Percentiles rank a stretch among this genome's conserved stretches.
Evolutionary conservation across 1,140 invertebrate species (phyloP).

Genomic region (Drosophila parabipectinata): DNA sequence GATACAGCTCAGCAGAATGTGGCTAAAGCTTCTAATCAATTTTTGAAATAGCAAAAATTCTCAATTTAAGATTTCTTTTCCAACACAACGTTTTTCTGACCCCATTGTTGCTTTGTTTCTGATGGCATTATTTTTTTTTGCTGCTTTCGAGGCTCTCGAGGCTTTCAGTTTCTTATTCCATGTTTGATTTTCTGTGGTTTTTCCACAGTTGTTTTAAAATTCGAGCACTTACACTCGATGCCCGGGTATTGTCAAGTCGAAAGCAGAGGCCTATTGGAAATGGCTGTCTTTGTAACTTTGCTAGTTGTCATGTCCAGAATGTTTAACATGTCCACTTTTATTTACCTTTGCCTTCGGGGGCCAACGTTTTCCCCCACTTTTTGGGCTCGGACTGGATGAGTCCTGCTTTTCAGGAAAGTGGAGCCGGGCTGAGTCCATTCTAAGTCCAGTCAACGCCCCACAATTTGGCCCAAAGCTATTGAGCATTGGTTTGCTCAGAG

Average conservation of each 20-base stretch:
- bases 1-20: slow-evolving; percentile 50
- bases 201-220: slow-evolving; percentile 58
- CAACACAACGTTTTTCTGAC: slow-evolving; percentile 43
- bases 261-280: slow-evolving; percentile 41
- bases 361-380: neutral
- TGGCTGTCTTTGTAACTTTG: slow-evolving; percentile 64
- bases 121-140: slow-evolving; percentile 7
- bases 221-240: slow-evolving; percentile 61
- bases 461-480: slow-evolving; percentile 14
- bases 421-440: neutral
- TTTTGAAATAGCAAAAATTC: slow-evolving; percentile 66
- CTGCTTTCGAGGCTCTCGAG: neutral
- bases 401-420: slow-evolving; percentile 2
- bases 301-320: slow-evolving; percentile 74
- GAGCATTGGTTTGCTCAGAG: neutral
- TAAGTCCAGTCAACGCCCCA: slow-evolving; percentile 18
- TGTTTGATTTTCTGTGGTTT: slow-evolving; percentile 38
- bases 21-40: slow-evolving; percentile 77
- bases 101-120: slow-evolving; percentile 30
- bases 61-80: slow-evolving; percentile 56
- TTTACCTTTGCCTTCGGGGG: slow-evolving; percentile 58
- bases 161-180: slow-evolving; percentile 23
- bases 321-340: slow-evolving; percentile 77
- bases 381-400: slow-evolving; percentile 14
- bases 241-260: slow-evolving; percentile 27